phyloP scores from a whole-genome alignment of 2,888 invertebrate species.

The Cephus sareptanus region DNA sequence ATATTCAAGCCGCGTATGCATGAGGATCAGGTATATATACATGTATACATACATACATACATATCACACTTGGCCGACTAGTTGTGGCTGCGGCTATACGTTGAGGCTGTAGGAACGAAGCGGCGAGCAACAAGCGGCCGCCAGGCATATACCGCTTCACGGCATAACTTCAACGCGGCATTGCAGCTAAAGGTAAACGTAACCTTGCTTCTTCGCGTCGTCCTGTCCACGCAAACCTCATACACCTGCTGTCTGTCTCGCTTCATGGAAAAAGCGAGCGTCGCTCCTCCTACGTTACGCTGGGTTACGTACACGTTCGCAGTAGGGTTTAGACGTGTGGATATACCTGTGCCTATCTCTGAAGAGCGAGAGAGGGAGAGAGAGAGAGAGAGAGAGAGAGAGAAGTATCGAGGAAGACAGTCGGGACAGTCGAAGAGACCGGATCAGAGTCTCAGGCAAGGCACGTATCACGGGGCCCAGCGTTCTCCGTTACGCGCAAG shows the following conservation, averaged over 20 bases:
- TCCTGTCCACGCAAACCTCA: conserved; percentile 17
- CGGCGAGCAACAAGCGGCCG: conserved; percentile 22
- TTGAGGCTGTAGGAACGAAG: not conserved
- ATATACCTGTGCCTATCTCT: not conserved
- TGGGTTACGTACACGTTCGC: not conserved
- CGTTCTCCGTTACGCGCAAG: conserved; percentile 47
- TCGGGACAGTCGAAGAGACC: conserved; percentile 1
- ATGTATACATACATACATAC: not conserved
- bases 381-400: not conserved
- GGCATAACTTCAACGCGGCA: conserved; percentile 34
- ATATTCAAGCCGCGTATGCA: not conserved
- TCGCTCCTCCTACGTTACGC: not conserved
- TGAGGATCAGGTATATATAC: not conserved
- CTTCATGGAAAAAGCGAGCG: conserved; percentile 31
- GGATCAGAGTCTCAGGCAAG: conserved; percentile 7
- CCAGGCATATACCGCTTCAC: conserved; percentile 44
- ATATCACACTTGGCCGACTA: conserved; percentile 9
- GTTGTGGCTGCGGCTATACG: not conserved
- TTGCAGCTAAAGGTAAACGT: conserved; percentile 42
- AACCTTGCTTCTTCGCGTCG: conserved; percentile 40
- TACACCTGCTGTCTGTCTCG: conserved; percentile 16
- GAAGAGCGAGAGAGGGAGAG: too few species aligned
- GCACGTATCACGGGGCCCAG: conserved; percentile 8
- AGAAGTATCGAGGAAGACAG: conserved; percentile 1
- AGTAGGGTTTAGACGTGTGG: not conserved